Evolutionary conservation across 2,797 vertebrate genomes (phyloP).

Genomic region (Microctenopoma stevenorrisi): DNA sequence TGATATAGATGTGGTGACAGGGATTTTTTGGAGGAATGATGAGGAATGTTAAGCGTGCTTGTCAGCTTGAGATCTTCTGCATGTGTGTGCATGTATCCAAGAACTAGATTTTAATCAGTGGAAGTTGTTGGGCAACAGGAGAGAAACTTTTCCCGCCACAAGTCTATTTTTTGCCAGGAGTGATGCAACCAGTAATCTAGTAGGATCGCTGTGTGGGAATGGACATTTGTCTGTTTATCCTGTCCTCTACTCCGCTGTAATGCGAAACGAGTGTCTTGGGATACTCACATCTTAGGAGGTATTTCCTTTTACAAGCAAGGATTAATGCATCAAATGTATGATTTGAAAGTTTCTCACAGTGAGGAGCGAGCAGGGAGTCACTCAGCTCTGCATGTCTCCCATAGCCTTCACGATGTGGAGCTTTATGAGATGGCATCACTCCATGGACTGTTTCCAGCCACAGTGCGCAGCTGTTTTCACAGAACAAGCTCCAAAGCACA

Average conservation of each 20-base stretch:
- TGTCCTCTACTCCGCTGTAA: too few species aligned
- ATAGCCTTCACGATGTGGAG: not conserved
- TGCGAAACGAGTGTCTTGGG: too few species aligned
- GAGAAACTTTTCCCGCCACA: slow-evolving; percentile 8
- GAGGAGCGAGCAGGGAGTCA: not conserved
- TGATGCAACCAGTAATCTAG: slow-evolving; percentile 12
- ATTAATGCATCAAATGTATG: too few species aligned
- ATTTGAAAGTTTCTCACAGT: not conserved
- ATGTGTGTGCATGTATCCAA: slow-evolving; percentile 16
- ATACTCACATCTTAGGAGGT: too few species aligned
- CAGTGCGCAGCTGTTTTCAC: not conserved
- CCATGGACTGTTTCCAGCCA: not conserved
- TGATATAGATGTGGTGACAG: not conserved
- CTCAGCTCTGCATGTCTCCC: not conserved
- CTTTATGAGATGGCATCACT: not conserved
- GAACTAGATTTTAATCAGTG: slow-evolving; percentile 13
- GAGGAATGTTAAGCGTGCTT: not conserved
- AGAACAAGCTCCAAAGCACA: too few species aligned
- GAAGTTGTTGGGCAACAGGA: slow-evolving; percentile 1
- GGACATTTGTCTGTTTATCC: not conserved
- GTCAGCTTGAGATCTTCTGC: not conserved
- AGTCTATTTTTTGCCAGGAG: not conserved
- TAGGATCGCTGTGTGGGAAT: fast-evolving
- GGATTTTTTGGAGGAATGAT: slow-evolving; percentile 16
- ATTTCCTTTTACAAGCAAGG: not conserved